These are phyloP conservation scores for Dryadula phaetusa DNA, from an alignment of 2,888 invertebrate species.

Conservation along the genomic window DNA sequence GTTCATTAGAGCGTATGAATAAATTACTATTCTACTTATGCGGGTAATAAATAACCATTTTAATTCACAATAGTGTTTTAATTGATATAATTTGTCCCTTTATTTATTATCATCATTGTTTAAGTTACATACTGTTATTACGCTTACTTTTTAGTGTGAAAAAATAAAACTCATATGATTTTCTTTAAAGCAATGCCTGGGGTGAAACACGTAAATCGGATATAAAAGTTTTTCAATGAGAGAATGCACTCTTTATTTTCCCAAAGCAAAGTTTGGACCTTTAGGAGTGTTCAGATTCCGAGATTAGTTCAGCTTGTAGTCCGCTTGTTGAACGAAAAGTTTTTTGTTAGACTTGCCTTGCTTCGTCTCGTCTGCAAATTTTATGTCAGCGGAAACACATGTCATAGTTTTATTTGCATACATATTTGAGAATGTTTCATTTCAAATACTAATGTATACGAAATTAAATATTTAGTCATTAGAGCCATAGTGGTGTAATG, in stretches of 20 bases:
- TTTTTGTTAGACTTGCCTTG: constrained; percentile 55
- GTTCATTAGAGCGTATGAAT: too few relatives aligned
- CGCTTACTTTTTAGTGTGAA: not conserved
- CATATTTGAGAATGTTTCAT: constrained; percentile 12
- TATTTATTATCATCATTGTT: not conserved
- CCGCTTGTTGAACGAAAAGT: constrained; percentile 59
- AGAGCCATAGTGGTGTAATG: too few relatives aligned
- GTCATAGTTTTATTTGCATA: constrained; percentile 32
- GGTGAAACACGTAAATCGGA: constrained; percentile 51
- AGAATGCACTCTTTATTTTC: constrained; percentile 61
- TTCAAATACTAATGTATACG: not conserved
- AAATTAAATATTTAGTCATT: not conserved
- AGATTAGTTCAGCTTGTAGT: constrained; percentile 69
- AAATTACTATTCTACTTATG: not conserved
- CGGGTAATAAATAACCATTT: too few relatives aligned
- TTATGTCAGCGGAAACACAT: constrained; percentile 37
- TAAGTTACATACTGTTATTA: too few relatives aligned
- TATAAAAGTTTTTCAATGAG: constrained; percentile 60
- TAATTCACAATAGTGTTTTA: not conserved
- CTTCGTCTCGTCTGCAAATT: constrained; percentile 49
- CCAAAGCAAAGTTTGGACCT: constrained; percentile 61
- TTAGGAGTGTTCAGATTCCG: constrained; percentile 63
- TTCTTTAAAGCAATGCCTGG: constrained; percentile 37
- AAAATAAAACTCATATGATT: constrained; percentile 28
- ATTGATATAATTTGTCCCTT: not conserved